Base-by-base conservation (phyloP, 1,140 invertebrate genomes). In the Macrotrachela quadricornifera region DNA sequence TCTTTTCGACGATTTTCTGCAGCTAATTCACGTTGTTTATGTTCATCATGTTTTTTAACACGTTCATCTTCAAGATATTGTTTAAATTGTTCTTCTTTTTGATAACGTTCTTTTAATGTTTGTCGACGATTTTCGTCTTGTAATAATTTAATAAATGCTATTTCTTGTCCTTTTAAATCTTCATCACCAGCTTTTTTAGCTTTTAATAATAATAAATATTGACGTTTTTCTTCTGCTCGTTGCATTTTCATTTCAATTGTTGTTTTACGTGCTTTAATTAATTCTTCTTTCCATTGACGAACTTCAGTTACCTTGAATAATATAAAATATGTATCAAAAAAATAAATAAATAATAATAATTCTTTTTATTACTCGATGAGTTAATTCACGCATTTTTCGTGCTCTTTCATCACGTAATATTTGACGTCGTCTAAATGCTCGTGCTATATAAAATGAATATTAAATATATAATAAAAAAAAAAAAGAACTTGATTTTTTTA, bases 151-250 rank as follows among this genome's bases (percentile, higher is more conserved):
- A 95, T 96, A 67, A 96, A 96, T 36, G 86, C 87, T 56, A 96
- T 94, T 46, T 57, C 53, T 39, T 50, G 52, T 49, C 71, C 73
- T 69, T 96, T 95, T 44, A 87, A 85, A 59, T 94, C 88, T 68
- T 96, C 90, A 61, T 95, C 90, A 60, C 94, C 87, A 2, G 90
- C 90, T 68, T 95, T 95, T 52, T 80, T 77, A 1, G 90, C 80
- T 58, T 90, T 85, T 56, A 81, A 80, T 61, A 80, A 71, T 21
- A 83, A 65, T 64, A 80, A 75, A 59, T 81, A 75, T 50, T 82
- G 80, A 17, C 90, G 74, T 63, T 92, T 94, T 62, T 90, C 85
- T 50, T 86, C 85, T 0, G 90, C 90, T 57, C 81, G 76, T 60
- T 85, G 80, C 50, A 94, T 71, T 59, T 84, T 82, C 59, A 78